Base-by-base conservation (phyloP, 2,888 invertebrate genomes). In the Trachelus stipa region DNA sequence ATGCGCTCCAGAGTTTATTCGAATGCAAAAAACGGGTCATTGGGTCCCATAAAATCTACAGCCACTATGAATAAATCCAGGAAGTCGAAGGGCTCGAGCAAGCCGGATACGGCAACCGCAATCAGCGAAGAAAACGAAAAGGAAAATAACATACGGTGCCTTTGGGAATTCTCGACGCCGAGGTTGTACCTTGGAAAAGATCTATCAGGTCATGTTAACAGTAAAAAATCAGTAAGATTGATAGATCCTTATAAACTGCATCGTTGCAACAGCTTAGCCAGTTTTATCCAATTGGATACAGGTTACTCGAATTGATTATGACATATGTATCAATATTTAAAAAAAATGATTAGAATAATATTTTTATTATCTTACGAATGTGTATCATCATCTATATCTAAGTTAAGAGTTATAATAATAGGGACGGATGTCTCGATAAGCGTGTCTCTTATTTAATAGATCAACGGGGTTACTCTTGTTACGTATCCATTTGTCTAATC, bases 401-500 rank as follows among this genome's bases (percentile, higher is more conserved):
- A 56, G 9, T 56, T 56, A 23, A 23, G 23, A 56, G 56, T 56
- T 71, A 34, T 71, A 15, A 71, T 71, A 71, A 71, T 34, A 71
- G 30, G 71, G 71, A 71, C 30, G 30, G 30, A 30, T 71, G 6
- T 69, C 73, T 68, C 73, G 34, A n/a, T 11, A 71, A 73, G 73
- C 68, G 75, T 74, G 77, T 34, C 34, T 73, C 69, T 68, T 34
- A 68, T 23, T 68, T 71, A 77, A 77, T n/a, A n/a, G 68, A 35
- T n/a, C 69, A n/a, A 76, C 30, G 34, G 33, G 37, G n/a, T 74
- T 69, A 56, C 56, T 77, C 68, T 34, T 34, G 35, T 69, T 56
- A 69, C 73, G 34, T 37, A 31, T 56, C 56, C 56, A 56, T 56
- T 56, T 77, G 84, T 87, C 86, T 83, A 85, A 77, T 79, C 81